A percentile compares a stretch with the other conserved stretches of the same genome.
phyloP scores from a whole-genome alignment of 1,140 invertebrate genomes.

The Rhopalosiphum padi region DNA sequence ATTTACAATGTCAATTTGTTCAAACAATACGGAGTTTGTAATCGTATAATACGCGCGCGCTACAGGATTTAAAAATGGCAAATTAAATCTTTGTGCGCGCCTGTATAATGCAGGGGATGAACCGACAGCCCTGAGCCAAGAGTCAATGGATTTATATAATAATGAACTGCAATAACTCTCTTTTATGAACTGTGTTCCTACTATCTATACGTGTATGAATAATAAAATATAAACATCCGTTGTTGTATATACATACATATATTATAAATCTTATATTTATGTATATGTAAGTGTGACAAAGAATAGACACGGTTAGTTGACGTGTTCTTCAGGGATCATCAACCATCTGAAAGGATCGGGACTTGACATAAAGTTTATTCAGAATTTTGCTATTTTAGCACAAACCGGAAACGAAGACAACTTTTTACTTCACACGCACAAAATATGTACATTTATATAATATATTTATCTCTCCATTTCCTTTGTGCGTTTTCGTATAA shows the following conservation, averaged over 20 bases:
- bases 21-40: constrained; percentile 18
- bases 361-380: constrained; percentile 7
- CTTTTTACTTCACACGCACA: not conserved
- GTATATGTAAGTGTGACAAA: not conserved
- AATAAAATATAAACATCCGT: constrained; percentile 11
- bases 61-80: not conserved
- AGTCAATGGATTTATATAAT: constrained; percentile 6
- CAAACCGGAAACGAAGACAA: constrained; percentile 16
- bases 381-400: not conserved
- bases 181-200: not conserved
- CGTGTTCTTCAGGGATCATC: not conserved
- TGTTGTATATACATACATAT: not conserved
- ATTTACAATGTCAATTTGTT: constrained; percentile 39
- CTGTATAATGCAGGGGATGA: not conserved
- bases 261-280: not conserved
- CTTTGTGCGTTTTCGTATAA: not conserved
- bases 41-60: not conserved
- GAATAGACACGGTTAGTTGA: not conserved
- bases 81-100: not conserved
- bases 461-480: not conserved
- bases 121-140: not conserved
- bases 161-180: not conserved
- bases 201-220: not conserved
- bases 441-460: not conserved
- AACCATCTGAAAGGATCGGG: not conserved